phyloP scores from a whole-genome alignment of 2,113 vertebrate species.

The Haplochromis burtoni region DNA sequence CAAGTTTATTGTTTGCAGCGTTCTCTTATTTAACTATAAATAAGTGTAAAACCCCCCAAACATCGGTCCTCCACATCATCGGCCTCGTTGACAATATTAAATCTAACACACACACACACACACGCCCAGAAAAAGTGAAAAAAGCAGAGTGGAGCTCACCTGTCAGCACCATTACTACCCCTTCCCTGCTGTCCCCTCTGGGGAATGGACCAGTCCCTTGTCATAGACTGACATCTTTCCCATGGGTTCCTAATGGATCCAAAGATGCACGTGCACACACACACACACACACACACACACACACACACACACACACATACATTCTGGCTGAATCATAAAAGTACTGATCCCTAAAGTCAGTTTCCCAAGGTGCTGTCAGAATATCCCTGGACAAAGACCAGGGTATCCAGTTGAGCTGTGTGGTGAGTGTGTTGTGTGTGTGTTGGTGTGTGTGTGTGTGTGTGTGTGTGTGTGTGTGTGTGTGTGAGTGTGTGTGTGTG shows the following conservation, averaged over 20 bases:
- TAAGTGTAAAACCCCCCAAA: not conserved
- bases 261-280: not conserved
- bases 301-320: not conserved
- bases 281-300: not conserved
- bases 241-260: slow-evolving; percentile 49
- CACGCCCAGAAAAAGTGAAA: not conserved
- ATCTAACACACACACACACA: not conserved
- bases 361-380: slow-evolving; percentile 45
- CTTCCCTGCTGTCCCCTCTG: slow-evolving; percentile 60
- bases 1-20: not conserved
- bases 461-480: not conserved
- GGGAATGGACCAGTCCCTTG: slow-evolving; percentile 53
- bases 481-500: not conserved
- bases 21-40: not conserved
- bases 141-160: slow-evolving; percentile 1
- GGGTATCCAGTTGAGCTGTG: slow-evolving; percentile 5
- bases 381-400: slow-evolving; percentile 15
- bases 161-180: slow-evolving; percentile 52
- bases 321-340: too few relatives aligned
- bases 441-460: not conserved
- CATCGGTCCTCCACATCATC: not conserved
- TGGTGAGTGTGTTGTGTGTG: not conserved
- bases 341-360: not conserved
- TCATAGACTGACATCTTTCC: slow-evolving; percentile 58
- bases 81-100: not conserved